Percentiles rank a stretch among this genome's conserved stretches.
phyloP scores from a whole-genome alignment of 2,797 vertebrate genomes.

The Hephaestus fuliginosus region DNA sequence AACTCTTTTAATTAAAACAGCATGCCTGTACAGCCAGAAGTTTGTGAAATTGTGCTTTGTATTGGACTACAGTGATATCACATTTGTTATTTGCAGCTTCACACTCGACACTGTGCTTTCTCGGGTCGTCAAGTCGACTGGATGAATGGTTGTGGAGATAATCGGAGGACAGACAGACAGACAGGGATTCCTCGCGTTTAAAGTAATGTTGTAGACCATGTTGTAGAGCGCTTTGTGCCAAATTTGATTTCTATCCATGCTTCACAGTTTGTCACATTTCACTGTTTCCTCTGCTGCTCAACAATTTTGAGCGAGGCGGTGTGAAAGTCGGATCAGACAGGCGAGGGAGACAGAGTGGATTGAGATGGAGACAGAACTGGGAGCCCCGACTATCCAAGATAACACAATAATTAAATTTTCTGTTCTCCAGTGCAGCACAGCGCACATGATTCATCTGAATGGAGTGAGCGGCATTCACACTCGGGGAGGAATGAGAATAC shows the following conservation, averaged over 20 bases:
- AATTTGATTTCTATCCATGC: conserved; percentile 12
- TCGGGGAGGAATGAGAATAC: conserved; percentile 30
- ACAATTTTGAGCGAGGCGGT: conserved; percentile 19
- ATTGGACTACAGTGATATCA: not conserved
- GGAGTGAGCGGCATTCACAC: conserved; percentile 50
- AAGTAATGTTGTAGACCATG: not conserved
- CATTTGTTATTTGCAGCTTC: not conserved
- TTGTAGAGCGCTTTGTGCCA: not conserved
- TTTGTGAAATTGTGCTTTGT: not conserved
- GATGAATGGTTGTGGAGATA: too few relatives aligned
- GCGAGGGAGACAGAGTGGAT: conserved; percentile 29
- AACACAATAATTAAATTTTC: conserved; percentile 78
- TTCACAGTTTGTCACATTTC: conserved; percentile 33
- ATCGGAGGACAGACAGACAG: too few relatives aligned
- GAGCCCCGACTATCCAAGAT: conserved; percentile 67
- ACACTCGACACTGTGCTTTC: too few relatives aligned
- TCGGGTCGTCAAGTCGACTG: too few relatives aligned
- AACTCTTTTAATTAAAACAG: not conserved
- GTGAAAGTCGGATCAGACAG: conserved; percentile 22
- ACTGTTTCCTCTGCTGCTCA: conserved; percentile 1
- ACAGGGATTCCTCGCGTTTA: too few relatives aligned
- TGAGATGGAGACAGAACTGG: conserved; percentile 54
- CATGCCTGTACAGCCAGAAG: not conserved
- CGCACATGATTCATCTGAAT: conserved; percentile 72
- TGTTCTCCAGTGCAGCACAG: conserved; percentile 62